Base-by-base conservation (phyloP, 2,113 vertebrate species). In the Corythoichthys haematopterus region DNA sequence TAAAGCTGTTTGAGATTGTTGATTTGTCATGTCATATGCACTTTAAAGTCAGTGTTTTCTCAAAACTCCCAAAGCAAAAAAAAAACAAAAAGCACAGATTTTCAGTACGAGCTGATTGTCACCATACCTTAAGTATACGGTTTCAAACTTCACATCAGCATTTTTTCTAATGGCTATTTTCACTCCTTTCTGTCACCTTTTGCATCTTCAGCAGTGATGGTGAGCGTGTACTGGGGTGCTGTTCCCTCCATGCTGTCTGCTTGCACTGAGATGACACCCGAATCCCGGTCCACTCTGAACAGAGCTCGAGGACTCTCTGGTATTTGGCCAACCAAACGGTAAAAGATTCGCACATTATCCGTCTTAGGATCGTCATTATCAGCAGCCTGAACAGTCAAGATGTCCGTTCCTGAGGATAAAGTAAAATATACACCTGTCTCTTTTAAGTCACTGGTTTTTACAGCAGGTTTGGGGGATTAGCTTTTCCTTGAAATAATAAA, bases 301-400 rank as follows among this genome's bases (percentile, higher is more conserved):
- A 91, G 85, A 64, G 88, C 87, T 8, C 90, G 77, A 20, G 90
- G 90, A 75, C 84, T 91, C 81, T 92, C 90, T 12, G 91, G 91
- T 47, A 89, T 89, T 78, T 93, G 92, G 6, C 85, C 86, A 0
- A 83, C 82, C 66, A 87, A 79, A 6, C 88, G 87, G 65, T 89
- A 91, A 79, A 80, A 84, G 58, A 91, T 92, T 47, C 90, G 61
- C 11, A 91, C 89, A 2, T 93, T 91, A 57, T 89, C 91, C 2
- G 88, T 91, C 57, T 87, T 90, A 16, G 88, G 90, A 53, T 93
- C 91, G 2, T 94, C 93, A 3, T 88, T 92, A 71, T 93, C 93
- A 1, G 88, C 86, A 3, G 91, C 89, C 70, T 92, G 89, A 64
- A 92, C 86, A 6, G 80, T 85, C 65, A 91, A 89, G 65, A 92